phyloP scores from a whole-genome alignment of 2,113 vertebrate genomes.

The Corythoichthys haematopterus region DNA sequence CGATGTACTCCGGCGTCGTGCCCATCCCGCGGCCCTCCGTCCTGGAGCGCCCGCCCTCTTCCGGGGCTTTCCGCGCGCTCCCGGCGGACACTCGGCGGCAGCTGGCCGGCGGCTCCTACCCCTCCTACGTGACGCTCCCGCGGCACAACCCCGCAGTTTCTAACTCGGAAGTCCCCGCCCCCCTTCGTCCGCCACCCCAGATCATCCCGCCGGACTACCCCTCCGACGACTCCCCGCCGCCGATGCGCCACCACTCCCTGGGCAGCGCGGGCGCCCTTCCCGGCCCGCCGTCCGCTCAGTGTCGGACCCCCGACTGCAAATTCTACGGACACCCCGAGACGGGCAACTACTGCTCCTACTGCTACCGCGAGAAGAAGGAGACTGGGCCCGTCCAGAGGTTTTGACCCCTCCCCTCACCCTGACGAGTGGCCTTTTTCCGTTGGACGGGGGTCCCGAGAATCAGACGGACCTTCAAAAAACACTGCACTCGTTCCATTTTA shows the following conservation, averaged over 20 bases:
- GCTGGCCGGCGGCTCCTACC: conserved; percentile 81
- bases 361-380: conserved; percentile 83
- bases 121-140: conserved; percentile 85
- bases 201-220: conserved; percentile 57
- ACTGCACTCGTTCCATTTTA: conserved; percentile 67
- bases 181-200: conserved; percentile 50
- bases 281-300: conserved; percentile 79
- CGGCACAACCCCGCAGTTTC: conserved; percentile 71
- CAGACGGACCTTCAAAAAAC: conserved; percentile 24
- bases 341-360: conserved; percentile 93
- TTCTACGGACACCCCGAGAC: conserved; percentile 94
- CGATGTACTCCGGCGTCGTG: conserved; percentile 77
- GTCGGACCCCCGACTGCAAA: conserved; percentile 86
- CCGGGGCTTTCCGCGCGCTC: conserved; percentile 59
- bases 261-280: conserved; percentile 68
- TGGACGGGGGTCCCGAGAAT: neutral
- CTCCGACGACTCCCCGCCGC: conserved; percentile 70
- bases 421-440: conserved; percentile 49
- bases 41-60: conserved; percentile 45
- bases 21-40: conserved; percentile 81
- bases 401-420: conserved; percentile 60
- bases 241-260: conserved; percentile 72
- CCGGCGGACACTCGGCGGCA: conserved; percentile 82
- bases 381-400: conserved; percentile 81
- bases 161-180: conserved; percentile 33